A percentile compares a stretch with the other conserved stretches of the same genome.
These are phyloP conservation scores for Polyploca ridens DNA, from an alignment of 2,888 invertebrate species.

Conservation along the genomic window DNA sequence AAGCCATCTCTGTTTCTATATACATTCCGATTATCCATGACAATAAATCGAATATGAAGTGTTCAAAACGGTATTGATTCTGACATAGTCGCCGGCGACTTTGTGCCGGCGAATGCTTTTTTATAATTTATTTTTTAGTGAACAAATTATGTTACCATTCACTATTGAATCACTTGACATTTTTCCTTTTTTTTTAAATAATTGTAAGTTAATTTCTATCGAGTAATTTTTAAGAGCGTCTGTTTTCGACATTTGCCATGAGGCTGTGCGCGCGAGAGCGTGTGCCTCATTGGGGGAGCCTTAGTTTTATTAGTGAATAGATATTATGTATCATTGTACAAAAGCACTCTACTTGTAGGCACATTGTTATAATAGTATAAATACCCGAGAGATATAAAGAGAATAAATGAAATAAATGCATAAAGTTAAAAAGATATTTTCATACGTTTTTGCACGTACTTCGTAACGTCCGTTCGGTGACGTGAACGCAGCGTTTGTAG, in stretches of 20 bases:
- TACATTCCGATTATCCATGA: background rate
- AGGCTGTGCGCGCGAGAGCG: constrained; percentile 26
- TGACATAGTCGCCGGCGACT: background rate
- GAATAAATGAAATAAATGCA: constrained; percentile 71
- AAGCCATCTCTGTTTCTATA: background rate
- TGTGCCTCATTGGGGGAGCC: constrained; percentile 40
- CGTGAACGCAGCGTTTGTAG: constrained; percentile 53
- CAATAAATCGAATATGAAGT: constrained; percentile 12
- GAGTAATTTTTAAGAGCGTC: constrained; percentile 57
- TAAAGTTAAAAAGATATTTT: constrained; percentile 74
- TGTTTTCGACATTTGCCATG: constrained; percentile 18
- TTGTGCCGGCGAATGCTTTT: constrained; percentile 14
- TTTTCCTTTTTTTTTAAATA: constrained; percentile 69
- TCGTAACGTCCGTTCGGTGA: constrained; percentile 57
- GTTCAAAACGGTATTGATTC: background rate
- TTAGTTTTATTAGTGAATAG: constrained; percentile 65
- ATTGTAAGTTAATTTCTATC: constrained; percentile 68
- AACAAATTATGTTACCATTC: constrained; percentile 82
- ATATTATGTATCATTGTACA: constrained; percentile 74
- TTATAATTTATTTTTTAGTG: constrained; percentile 64
- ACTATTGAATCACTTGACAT: constrained; percentile 73
- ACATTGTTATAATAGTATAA: constrained; percentile 79
- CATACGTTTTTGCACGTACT: constrained; percentile 83
- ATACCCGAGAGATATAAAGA: constrained; percentile 74
- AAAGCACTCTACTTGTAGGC: constrained; percentile 78